A percentile compares a stretch with the other conserved stretches of the same genome.
These are phyloP conservation scores for Xenopus petersii DNA, from an alignment of 2,797 vertebrate species.

Conservation along the genomic window DNA sequence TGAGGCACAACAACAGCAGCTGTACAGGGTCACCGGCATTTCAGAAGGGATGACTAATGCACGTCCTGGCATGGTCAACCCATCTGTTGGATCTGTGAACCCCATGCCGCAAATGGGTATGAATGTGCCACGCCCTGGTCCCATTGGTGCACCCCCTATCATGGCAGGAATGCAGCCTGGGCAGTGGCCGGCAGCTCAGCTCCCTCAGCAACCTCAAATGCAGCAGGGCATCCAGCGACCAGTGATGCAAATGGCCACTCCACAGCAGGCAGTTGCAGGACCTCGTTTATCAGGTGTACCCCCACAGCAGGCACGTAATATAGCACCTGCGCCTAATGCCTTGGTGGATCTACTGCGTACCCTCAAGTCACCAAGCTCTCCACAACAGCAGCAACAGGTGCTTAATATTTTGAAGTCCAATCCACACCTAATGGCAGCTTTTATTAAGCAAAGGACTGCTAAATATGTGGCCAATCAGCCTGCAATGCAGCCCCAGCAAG, in stretches of 20 bases:
- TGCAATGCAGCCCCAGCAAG: constrained; percentile 70
- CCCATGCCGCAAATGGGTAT: constrained; percentile 79
- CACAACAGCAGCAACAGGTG: constrained; percentile 96
- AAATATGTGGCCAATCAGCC: constrained; percentile 95
- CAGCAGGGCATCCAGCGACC: constrained; percentile 69
- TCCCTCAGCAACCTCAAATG: constrained; percentile 70
- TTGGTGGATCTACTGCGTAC: constrained; percentile 93
- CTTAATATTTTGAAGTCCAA: constrained; percentile 97
- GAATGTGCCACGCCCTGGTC: constrained; percentile 76
- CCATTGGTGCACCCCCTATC: constrained; percentile 73
- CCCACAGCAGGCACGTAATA: constrained; percentile 77
- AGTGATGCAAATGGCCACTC: constrained; percentile 65
- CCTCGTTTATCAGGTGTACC: constrained; percentile 72
- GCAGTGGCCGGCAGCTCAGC: constrained; percentile 79
- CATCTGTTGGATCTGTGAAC: constrained; percentile 61
- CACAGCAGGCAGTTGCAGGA: constrained; percentile 62
- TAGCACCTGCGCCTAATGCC: constrained; percentile 86
- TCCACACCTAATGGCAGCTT: constrained; percentile 97
- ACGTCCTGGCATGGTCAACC: constrained; percentile 77
- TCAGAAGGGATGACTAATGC: constrained; percentile 81
- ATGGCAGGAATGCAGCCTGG: constrained; percentile 78
- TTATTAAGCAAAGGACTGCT: constrained; percentile 97
- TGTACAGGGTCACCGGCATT: constrained; percentile 83
- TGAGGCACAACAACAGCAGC: constrained; percentile 87
- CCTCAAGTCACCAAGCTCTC: constrained; percentile 94